A percentile compares a stretch with the other conserved stretches of the same genome.
Evolutionary conservation across 2,797 vertebrate species (phyloP).

Genomic region (Hipposideros larvatus): DNA sequence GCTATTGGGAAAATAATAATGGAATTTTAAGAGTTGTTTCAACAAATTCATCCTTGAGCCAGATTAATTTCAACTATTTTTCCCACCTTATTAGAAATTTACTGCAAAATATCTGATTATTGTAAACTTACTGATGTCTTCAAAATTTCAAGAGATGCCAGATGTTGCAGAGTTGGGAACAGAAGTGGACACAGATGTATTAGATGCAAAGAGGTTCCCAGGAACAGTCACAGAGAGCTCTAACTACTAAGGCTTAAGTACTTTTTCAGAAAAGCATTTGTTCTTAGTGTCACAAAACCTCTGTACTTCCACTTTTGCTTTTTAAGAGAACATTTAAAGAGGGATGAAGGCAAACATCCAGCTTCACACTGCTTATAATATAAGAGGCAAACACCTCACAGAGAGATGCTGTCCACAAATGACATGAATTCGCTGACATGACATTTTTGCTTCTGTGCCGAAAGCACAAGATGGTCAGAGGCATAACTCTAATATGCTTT

Average conservation of each 20-base stretch:
- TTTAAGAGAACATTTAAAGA: neutral
- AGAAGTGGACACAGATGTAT: neutral
- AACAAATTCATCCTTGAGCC: conserved; percentile 46
- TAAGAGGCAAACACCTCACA: neutral
- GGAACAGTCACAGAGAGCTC: neutral
- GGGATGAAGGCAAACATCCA: neutral
- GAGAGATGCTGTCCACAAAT: neutral
- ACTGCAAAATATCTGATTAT: neutral
- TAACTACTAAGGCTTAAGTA: neutral
- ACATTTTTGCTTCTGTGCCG: neutral
- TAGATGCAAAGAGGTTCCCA: neutral
- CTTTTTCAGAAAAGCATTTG: neutral
- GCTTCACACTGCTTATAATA: neutral
- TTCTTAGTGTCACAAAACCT: conserved; percentile 1
- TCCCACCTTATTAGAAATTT: conserved; percentile 26
- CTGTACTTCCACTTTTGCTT: conserved; percentile 21
- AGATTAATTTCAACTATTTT: conserved; percentile 52
- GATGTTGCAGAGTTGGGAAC: neutral
- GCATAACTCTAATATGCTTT: neutral
- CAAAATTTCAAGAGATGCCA: neutral
- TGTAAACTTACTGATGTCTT: neutral
- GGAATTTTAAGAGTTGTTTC: conserved; percentile 34
- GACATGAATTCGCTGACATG: too few relatives aligned
- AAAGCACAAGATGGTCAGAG: neutral
- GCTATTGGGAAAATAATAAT: neutral